Evolutionary conservation across 2,797 vertebrate species (phyloP).

Genomic region (Nasua narica): DNA sequence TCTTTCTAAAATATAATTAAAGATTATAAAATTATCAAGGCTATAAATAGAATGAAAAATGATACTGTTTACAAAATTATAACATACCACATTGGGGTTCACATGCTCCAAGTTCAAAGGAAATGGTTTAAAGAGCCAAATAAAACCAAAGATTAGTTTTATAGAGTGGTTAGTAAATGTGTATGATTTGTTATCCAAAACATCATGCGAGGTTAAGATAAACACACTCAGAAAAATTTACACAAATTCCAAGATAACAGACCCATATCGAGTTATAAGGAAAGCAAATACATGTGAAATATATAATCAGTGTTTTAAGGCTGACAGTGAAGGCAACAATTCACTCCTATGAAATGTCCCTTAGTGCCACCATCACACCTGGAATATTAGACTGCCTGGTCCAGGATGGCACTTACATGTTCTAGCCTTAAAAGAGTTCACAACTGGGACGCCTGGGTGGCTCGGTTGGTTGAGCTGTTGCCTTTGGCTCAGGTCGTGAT

Average conservation of each 20-base stretch:
- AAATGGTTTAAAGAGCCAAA: slow-evolving; percentile 1
- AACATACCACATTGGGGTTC: background rate
- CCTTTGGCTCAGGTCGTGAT: no score
- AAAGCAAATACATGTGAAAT: background rate
- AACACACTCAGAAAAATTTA: background rate
- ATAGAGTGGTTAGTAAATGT: background rate
- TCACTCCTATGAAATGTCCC: background rate
- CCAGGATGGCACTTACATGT: background rate
- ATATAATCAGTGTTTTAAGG: background rate
- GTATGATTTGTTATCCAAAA: background rate
- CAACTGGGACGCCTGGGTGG: no score
- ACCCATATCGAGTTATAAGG: background rate
- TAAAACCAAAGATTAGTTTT: slow-evolving; percentile 24
- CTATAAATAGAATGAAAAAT: slow-evolving; percentile 5
- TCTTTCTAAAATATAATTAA: background rate
- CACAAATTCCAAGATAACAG: background rate
- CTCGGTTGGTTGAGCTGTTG: no score
- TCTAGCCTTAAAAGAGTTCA: background rate
- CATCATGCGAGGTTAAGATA: background rate
- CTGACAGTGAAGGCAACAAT: background rate
- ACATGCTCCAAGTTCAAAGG: slow-evolving; percentile 32
- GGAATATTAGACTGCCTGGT: background rate
- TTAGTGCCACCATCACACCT: background rate
- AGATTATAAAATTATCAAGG: slow-evolving; percentile 31
- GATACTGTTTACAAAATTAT: slow-evolving; percentile 37